phyloP scores from a whole-genome alignment of 1,140 invertebrate species.

The Heliconius hewitsoni region DNA sequence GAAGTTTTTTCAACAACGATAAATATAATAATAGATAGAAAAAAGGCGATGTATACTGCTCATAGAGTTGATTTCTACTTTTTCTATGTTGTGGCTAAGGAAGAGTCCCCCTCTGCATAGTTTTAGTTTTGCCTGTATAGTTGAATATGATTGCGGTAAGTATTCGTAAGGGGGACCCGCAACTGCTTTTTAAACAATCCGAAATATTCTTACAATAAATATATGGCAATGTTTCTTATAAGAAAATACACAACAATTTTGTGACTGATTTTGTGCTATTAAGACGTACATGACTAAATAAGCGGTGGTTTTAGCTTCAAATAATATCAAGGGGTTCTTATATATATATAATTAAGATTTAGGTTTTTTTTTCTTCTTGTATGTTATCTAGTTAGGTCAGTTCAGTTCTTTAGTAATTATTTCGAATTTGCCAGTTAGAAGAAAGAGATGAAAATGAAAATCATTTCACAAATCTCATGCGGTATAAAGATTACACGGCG shows the following conservation, averaged over 20 bases:
- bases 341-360: too few relatives aligned
- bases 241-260: background rate
- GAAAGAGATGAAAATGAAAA: too few relatives aligned
- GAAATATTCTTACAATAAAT: conserved; percentile 1
- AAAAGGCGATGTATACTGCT: background rate
- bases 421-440: too few relatives aligned
- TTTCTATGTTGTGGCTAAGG: conserved; percentile 21
- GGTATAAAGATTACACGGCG: too few relatives aligned
- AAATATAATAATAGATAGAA: background rate
- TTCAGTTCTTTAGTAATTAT: too few relatives aligned
- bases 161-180: conserved; percentile 26
- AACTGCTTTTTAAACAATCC: conserved; percentile 37
- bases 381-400: too few relatives aligned
- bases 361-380: too few relatives aligned
- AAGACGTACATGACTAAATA: too few relatives aligned
- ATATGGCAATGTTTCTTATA: background rate
- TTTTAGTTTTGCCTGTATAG: conserved; percentile 62
- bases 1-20: conserved; percentile 9
- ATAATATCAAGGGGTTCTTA: too few relatives aligned
- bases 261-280: background rate
- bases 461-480: too few relatives aligned
- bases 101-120: conserved; percentile 56
- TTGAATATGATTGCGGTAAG: conserved; percentile 56
- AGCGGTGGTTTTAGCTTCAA: too few relatives aligned
- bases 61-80: background rate